phyloP scores from a whole-genome alignment of 2,113 vertebrate genomes.

The Eudorcas thomsonii region DNA sequence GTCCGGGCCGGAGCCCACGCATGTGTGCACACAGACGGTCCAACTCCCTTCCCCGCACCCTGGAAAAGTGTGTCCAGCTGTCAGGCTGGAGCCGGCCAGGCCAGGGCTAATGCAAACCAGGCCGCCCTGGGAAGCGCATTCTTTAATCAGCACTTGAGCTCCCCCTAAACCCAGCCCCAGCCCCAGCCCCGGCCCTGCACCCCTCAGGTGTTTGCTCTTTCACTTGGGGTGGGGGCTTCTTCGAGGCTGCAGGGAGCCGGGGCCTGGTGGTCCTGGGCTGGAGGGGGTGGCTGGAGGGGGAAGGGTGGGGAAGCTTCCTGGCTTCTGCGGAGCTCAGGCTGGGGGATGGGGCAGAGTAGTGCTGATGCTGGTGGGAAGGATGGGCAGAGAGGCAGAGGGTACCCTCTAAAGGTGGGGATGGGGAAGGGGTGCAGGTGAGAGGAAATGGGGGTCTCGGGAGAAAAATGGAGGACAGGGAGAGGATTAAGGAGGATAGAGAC shows the following conservation, averaged over 20 bases:
- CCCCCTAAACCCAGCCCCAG: background rate
- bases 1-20: background rate
- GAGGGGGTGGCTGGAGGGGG: too few species aligned
- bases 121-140: constrained; percentile 15
- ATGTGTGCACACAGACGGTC: constrained; percentile 26
- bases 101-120: constrained; percentile 80
- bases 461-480: background rate
- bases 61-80: constrained; percentile 81
- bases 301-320: background rate
- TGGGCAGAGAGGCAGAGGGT: background rate
- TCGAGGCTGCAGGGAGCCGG: background rate
- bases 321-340: background rate
- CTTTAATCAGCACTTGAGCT: constrained; percentile 72
- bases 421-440: too few species aligned
- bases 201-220: constrained; percentile 63
- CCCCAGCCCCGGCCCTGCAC: background rate
- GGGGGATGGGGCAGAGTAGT: background rate
- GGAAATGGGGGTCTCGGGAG: background rate
- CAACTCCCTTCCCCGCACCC: constrained; percentile 75
- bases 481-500: background rate
- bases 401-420: background rate
- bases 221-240: background rate
- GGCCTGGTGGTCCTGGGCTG: background rate
- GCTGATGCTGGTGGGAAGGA: background rate
- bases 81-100: constrained; percentile 73